phyloP scores from a whole-genome alignment of 2,888 invertebrate species.

The Ametastegia equiseti region DNA sequence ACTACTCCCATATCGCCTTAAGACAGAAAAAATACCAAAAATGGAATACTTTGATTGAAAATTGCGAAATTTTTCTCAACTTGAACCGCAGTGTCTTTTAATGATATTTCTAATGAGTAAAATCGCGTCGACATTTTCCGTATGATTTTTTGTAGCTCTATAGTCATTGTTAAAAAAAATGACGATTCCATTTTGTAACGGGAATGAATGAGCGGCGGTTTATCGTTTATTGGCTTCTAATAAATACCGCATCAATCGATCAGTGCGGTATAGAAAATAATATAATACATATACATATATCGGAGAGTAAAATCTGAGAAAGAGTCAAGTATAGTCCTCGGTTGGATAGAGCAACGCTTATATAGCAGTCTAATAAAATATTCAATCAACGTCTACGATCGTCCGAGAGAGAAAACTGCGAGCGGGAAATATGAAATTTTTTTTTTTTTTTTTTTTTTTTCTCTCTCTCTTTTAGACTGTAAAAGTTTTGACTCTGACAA shows the following conservation, averaged over 20 bases:
- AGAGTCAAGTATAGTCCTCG: background rate
- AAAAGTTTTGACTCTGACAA: constrained; percentile 69
- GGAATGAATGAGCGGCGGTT: no score
- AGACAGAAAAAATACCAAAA: no score
- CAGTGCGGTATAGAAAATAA: background rate
- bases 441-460: constrained; percentile 3
- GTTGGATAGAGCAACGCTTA: constrained; percentile 17
- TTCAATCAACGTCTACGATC: constrained; percentile 45
- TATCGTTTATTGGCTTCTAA: background rate
- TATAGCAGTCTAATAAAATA: constrained; percentile 20
- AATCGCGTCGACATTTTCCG: no score
- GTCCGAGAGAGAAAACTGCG: constrained; percentile 8
- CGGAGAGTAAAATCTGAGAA: background rate
- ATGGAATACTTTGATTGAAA: no score
- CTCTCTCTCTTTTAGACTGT: constrained; percentile 59
- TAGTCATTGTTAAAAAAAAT: no score
- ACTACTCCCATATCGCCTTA: no score
- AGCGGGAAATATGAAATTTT: constrained; percentile 30
- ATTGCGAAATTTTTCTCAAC: no score
- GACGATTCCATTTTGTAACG: no score
- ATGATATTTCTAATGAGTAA: no score
- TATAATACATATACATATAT: background rate
- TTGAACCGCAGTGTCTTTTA: no score
- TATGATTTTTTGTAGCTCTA: no score
- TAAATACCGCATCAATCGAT: constrained; percentile 10